Conservation (phyloP, 1,140 invertebrate genomes). For the Cydia fagiglandana region DNA sequence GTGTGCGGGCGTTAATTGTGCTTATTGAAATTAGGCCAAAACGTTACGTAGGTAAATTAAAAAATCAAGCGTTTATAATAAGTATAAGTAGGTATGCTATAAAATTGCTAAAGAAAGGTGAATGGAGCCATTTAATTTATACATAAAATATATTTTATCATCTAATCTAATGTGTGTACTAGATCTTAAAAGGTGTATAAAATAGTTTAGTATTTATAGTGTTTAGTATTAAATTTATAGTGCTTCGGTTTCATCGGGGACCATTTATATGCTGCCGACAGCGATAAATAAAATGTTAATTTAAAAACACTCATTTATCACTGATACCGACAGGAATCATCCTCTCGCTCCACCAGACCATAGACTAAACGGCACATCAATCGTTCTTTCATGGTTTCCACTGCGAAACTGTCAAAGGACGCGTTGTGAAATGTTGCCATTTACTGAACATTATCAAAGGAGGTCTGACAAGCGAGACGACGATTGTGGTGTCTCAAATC, state of each 20-base stretch:
- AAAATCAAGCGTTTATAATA: constrained; percentile 48
- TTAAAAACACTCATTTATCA: constrained; percentile 51
- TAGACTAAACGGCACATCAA: constrained; percentile 33
- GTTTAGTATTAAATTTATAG: constrained; percentile 47
- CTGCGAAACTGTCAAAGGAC: constrained; percentile 28
- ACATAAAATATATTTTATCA: not conserved
- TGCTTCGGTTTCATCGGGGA: constrained; percentile 73
- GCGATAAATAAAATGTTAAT: constrained; percentile 50
- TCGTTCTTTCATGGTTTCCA: constrained; percentile 35
- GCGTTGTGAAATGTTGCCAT: constrained; percentile 19
- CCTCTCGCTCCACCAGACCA: constrained; percentile 64
- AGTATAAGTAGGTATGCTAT: too few relatives aligned
- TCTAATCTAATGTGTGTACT: constrained; percentile 28
- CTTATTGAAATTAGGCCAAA: constrained; percentile 40
- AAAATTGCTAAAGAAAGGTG: constrained; percentile 19
- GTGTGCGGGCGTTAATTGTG: constrained; percentile 24
- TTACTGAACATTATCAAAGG: constrained; percentile 26
- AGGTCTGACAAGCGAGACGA: constrained; percentile 70
- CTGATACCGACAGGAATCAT: constrained; percentile 55
- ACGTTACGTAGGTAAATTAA: constrained; percentile 42
- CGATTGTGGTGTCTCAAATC: constrained; percentile 75
- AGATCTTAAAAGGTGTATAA: constrained; percentile 25
- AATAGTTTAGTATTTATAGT: constrained; percentile 25
- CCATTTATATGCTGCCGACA: constrained; percentile 51
- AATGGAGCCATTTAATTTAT: not conserved